Evolutionary conservation across 2,888 invertebrate genomes (phyloP), one percentile per base, ranked within the genome.

Genomic region (Metallyticus violacea): DNA sequence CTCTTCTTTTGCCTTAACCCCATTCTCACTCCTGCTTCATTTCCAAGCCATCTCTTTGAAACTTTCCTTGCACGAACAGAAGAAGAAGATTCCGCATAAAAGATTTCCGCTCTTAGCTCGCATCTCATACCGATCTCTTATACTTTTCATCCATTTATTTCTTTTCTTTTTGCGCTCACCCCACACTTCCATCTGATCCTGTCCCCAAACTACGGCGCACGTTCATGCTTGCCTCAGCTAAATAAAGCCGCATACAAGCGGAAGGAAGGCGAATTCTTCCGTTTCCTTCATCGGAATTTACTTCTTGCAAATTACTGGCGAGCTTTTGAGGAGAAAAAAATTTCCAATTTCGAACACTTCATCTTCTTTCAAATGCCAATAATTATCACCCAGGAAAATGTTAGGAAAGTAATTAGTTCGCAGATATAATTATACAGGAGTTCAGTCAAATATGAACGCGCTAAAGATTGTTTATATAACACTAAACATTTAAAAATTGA

Each of bases 161-260:
- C 81, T 86, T 80, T 77, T 81, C 80, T 84, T 78, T 86, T 84
- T 79, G 62, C 26, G 9, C 62, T n/a, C 15, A 27, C 26, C 27
- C 6, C 27, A 27, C 85, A 7, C 9, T 27, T 26, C 27, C 85
- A 82, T 26, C 40, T 26, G 79, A 25, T 25, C 30, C 81, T 28
- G 25, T 28, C 81, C 28, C 22, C 29, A 29, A n/a, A 77, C 86
- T 86, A 83, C 86, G 40, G 62, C 86, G 28, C 84, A 86, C 80
- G 82, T 84, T 78, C 82, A 26, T 81, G 26, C 84, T 30, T 82
- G 30, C 26, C 82, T 86, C 85, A 85, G 85, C 85, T 85, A 85
- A 82, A 85, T 85, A 86, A 40, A 85, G 87, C 85, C 79, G 79
- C 87, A 86, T 79, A 84, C 28, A 29, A 84, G 87, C 86, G 86